Conservation (phyloP, 2,888 invertebrate species). For the Ferdinandea cuprea region DNA sequence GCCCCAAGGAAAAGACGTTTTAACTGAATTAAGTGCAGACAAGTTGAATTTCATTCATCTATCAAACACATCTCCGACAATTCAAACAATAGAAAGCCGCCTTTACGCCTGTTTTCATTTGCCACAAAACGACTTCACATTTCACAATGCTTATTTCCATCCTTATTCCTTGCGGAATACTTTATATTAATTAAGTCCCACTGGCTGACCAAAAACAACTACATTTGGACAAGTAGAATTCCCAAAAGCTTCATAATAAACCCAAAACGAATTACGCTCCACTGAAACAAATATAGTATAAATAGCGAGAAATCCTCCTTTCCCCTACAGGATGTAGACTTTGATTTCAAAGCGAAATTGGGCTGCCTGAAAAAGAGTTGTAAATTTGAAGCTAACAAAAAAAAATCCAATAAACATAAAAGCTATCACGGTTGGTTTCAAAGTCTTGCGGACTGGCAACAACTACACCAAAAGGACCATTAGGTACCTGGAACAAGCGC, state of each 20-base stretch:
- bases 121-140: slow-evolving; percentile 29
- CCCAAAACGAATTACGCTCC: slow-evolving; percentile 36
- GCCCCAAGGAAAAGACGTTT: no score
- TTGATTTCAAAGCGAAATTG: slow-evolving; percentile 12
- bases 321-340: slow-evolving; percentile 21
- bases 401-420: slow-evolving; percentile 43
- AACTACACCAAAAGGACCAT: slow-evolving; percentile 23
- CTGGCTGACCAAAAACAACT: no score
- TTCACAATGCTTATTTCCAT: slow-evolving; percentile 17
- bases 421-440: slow-evolving; percentile 19
- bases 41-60: not conserved
- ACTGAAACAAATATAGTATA: not conserved
- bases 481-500: slow-evolving; percentile 9
- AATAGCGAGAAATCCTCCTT: not conserved
- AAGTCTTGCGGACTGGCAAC: slow-evolving; percentile 25
- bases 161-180: slow-evolving; percentile 8
- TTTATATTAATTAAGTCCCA: slow-evolving; percentile 34
- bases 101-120: slow-evolving; percentile 1
- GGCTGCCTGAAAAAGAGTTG: slow-evolving; percentile 15
- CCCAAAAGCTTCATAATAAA: slow-evolving; percentile 56
- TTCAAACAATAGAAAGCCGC: no score
- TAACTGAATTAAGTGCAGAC: not conserved
- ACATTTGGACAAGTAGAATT: slow-evolving; percentile 6
- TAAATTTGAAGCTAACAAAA: slow-evolving; percentile 1
- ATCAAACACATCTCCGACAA: not conserved